A percentile compares a stretch with the other conserved stretches of the same genome.
Conservation (phyloP, 2,797 vertebrate species). For the Pterois miles region DNA sequence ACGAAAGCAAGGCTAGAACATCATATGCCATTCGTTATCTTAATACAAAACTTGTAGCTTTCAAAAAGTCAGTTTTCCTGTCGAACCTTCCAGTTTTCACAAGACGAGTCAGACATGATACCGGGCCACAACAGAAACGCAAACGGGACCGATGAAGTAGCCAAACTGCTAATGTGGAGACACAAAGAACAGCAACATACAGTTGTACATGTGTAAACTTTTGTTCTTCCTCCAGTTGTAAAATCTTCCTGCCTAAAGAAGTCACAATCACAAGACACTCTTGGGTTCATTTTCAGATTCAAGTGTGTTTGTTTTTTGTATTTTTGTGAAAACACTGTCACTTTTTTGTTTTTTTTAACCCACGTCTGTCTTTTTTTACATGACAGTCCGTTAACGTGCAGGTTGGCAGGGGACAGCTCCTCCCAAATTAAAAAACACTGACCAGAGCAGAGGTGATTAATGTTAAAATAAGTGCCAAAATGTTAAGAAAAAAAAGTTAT, state of each 20-base stretch:
- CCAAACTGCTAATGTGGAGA: constrained; percentile 26
- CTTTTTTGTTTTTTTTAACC: constrained; percentile 13
- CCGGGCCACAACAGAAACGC: constrained; percentile 6
- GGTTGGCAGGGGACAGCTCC: constrained; percentile 43
- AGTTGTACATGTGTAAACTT: constrained; percentile 71
- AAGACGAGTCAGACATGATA: not conserved
- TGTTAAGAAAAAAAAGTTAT: not conserved
- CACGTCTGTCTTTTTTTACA: constrained; percentile 46
- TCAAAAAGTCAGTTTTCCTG: constrained; percentile 1
- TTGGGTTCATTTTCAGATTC: constrained; percentile 57
- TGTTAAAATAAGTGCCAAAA: constrained; percentile 56
- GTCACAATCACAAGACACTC: constrained; percentile 55
- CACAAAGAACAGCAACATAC: constrained; percentile 44
- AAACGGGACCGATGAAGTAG: constrained; percentile 12
- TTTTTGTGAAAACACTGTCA: constrained; percentile 45
- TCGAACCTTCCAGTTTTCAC: constrained; percentile 28
- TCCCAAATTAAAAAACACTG: constrained; percentile 46
- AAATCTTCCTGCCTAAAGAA: constrained; percentile 15
- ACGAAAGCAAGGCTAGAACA: constrained; percentile 2
- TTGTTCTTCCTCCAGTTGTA: constrained; percentile 61
- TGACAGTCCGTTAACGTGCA: constrained; percentile 47
- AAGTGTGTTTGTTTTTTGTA: constrained; percentile 40
- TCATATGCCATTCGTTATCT: not conserved
- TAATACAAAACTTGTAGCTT: not conserved
- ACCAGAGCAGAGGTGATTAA: constrained; percentile 30